Conservation (phyloP, 2,888 invertebrate genomes). For the Amiota communis region DNA sequence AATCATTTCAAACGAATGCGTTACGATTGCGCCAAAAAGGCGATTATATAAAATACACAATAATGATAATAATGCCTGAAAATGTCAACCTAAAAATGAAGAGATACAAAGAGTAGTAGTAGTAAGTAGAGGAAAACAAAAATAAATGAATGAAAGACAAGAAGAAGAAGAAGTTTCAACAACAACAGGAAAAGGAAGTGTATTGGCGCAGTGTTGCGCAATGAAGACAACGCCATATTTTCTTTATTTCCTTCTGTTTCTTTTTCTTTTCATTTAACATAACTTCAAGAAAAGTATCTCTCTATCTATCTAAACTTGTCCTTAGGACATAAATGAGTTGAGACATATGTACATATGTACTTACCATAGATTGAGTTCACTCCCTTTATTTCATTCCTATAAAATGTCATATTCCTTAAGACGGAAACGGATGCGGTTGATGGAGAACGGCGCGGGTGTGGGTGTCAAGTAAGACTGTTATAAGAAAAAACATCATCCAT, state of each 20-base stretch:
- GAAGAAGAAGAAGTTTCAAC: neutral
- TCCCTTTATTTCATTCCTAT: slow-evolving; percentile 9
- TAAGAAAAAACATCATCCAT: slow-evolving; percentile 15
- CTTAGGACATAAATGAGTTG: neutral
- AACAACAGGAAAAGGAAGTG: slow-evolving; percentile 62
- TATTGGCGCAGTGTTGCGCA: slow-evolving; percentile 63
- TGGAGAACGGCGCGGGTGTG: neutral
- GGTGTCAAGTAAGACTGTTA: neutral
- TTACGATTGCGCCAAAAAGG: neutral
- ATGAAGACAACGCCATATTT: slow-evolving; percentile 42
- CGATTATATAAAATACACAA: neutral
- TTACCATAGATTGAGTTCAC: neutral
- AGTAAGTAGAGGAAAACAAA: neutral
- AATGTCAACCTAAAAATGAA: slow-evolving; percentile 15
- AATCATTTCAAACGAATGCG: slow-evolving; percentile 58
- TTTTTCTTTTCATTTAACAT: neutral
- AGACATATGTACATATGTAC: too few species aligned
- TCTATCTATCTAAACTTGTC: slow-evolving; percentile 6
- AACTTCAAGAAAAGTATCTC: too few species aligned
- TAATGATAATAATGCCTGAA: slow-evolving; percentile 19
- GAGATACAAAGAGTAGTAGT: neutral
- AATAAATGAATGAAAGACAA: neutral
- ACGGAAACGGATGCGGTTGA: slow-evolving; percentile 37
- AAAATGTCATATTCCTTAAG: slow-evolving; percentile 31
- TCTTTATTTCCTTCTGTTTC: slow-evolving; percentile 4